A percentile compares a stretch with the other conserved stretches of the same genome.
Conservation (phyloP, 2,113 vertebrate species). For the Pelodiscus sinensis region DNA sequence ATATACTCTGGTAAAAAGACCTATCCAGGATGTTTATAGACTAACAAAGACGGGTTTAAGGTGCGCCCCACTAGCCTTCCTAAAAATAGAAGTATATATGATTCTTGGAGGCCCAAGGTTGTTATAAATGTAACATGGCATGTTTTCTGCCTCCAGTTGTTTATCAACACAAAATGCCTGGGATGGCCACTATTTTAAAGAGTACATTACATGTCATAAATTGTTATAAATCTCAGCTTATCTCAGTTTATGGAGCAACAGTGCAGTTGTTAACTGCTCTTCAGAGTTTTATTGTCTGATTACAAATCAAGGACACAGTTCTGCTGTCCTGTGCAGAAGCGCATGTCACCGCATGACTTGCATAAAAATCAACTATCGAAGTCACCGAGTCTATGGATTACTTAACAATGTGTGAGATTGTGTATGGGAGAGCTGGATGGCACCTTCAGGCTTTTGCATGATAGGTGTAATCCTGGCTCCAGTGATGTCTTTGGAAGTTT, state of each 20-base stretch:
- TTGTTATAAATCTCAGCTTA: background rate
- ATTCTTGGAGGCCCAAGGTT: background rate
- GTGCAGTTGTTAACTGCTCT: background rate
- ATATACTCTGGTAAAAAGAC: background rate
- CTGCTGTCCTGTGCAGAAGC: background rate
- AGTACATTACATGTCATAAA: constrained; percentile 23
- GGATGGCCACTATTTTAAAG: background rate
- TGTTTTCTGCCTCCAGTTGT: background rate
- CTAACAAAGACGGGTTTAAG: background rate
- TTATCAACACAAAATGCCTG: background rate
- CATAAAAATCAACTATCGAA: background rate
- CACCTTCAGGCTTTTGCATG: background rate
- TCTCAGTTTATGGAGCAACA: background rate
- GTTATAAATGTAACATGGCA: background rate
- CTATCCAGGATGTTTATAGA: background rate
- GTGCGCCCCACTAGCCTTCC: background rate
- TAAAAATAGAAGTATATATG: background rate
- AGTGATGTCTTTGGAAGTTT: background rate
- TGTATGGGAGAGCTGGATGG: background rate
- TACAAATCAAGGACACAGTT: background rate
- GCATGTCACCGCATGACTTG: background rate
- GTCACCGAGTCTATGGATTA: background rate
- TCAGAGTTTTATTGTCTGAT: background rate
- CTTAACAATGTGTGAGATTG: background rate
- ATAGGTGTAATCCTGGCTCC: background rate